Evolutionary conservation across 2,113 vertebrate species (phyloP), one percentile per base, ranked within the genome.

Genomic region (Blennius ocellaris): DNA sequence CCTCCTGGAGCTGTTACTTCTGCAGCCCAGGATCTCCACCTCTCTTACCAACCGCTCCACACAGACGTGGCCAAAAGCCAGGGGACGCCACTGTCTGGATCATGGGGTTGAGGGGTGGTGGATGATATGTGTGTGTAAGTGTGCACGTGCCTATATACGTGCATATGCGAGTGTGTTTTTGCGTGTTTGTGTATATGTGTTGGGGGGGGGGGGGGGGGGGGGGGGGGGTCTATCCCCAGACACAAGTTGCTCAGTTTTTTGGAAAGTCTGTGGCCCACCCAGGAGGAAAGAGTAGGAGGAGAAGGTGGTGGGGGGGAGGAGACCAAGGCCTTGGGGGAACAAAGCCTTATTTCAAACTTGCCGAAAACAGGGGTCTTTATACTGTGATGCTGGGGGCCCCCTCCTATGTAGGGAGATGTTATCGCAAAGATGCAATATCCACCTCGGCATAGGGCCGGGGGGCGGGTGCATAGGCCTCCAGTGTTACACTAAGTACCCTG

Each of bases 381-480:
- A 83, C 84, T 84, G 88, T 80, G 89, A 92, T 89, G 86, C 87
- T 67, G 84, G 79, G 21, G 83, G 78, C 83, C 90, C 88, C 90
- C 87, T 87, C 85, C 90, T 85, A 87, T 88, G 91, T 90, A 87
- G 86, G 63, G 88, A 90, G 92, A 93, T 93, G 92, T 93, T 92
- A 93, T 93, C 90, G 83, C 92, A 92, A 92, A 93, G 88, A 92
- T 93, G 91, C 91, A 93, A 90, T 93, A 93, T 93, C 92, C 92
- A 90, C 87, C 80, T 87, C 88, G 47, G 85, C 81, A 80, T 65
- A 78, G 86, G 90, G 86, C 81, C 56, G 63, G 60, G 48, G 36
- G 59, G 60, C 14, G 57, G 80, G 76, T 76, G 81, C 82, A 93
- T 89, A 93, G 90, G 85, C 89, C 90, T 90, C 90, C 91, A 91